A percentile compares a stretch with the other conserved stretches of the same genome.
Conservation (phyloP, 2,113 vertebrate genomes). For the Dipodomys ordii region DNA sequence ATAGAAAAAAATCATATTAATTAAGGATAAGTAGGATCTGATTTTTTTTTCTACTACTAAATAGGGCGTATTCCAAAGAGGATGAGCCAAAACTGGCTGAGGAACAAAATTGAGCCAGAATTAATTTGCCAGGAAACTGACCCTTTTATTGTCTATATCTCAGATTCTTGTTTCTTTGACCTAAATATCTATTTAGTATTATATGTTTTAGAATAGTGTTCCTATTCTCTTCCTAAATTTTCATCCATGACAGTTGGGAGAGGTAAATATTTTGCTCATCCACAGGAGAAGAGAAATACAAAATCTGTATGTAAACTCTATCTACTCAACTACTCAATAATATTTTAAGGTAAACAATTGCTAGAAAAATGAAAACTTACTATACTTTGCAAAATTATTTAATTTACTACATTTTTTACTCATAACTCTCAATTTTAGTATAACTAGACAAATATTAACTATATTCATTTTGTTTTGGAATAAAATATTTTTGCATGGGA, state of each 20-base stretch:
- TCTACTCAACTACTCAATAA: background rate
- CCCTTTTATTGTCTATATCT: background rate
- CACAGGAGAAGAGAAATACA: background rate
- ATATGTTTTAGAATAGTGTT: accelerated
- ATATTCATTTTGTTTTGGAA: background rate
- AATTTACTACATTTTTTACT: background rate
- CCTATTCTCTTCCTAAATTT: background rate
- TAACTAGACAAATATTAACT: background rate
- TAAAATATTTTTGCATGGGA: background rate
- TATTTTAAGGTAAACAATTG: too few relatives aligned
- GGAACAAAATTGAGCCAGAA: background rate
- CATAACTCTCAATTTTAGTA: background rate
- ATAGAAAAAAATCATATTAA: background rate
- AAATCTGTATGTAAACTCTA: accelerated
- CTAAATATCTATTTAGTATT: background rate
- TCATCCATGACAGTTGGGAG: background rate
- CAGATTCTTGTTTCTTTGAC: too few relatives aligned
- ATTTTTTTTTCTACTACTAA: too few relatives aligned
- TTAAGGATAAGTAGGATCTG: background rate
- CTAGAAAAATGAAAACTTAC: background rate
- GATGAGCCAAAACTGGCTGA: background rate
- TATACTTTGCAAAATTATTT: background rate
- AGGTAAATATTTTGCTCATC: background rate
- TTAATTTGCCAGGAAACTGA: background rate
- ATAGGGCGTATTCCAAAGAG: too few relatives aligned